Base-by-base conservation (phyloP, 2,888 invertebrate species). In the Clusia tigrina region DNA sequence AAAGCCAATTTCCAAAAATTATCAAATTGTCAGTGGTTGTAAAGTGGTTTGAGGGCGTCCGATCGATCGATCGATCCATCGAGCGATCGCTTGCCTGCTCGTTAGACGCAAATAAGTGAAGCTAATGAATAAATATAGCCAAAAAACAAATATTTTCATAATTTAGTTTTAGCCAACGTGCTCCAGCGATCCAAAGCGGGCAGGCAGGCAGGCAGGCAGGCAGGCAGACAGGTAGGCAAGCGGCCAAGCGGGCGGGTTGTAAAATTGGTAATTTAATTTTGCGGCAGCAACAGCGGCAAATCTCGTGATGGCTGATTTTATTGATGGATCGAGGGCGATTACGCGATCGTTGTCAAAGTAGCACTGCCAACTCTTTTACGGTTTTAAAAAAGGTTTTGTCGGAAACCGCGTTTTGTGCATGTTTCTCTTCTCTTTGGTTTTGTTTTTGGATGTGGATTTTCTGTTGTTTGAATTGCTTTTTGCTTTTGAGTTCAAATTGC, bases 281-380 rank as follows among this genome's bases (percentile, higher is more conserved):
- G 71, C 76, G 70, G 64, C 68, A 63, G 65, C 60, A 67, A 68
- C 65, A 25, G 24, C 53, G 53, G 46, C 54, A 56, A 66, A 74
- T 69, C 74, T 74, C 79, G 79, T 80, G 79, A 80, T 80, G 80
- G 78, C 80, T 79, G 79, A 79, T 79, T 77, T 79, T 78, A 79
- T 79, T 80, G 80, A 80, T 80, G 79, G 78, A 80, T 80, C 77
- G 78, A 79, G 80, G 80, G 80, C 80, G 79, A 80, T 80, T 80
- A 79, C 77, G 78, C 77, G 80, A 80, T 79, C 74, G 75, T 77
- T 78, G 77, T 78, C 78, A 75, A 76, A 68, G 66, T 67, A 65
- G 20, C 48, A 32, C 22, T 22, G 37, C 42, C 26, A 23, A 32
- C 53, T 63, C 48, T 48, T 18, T 15, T 5, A 42, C 42, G 18